These are phyloP conservation scores for Babylonia areolata DNA, from an alignment of 1,140 invertebrate genomes.

Conservation along the genomic window DNA sequence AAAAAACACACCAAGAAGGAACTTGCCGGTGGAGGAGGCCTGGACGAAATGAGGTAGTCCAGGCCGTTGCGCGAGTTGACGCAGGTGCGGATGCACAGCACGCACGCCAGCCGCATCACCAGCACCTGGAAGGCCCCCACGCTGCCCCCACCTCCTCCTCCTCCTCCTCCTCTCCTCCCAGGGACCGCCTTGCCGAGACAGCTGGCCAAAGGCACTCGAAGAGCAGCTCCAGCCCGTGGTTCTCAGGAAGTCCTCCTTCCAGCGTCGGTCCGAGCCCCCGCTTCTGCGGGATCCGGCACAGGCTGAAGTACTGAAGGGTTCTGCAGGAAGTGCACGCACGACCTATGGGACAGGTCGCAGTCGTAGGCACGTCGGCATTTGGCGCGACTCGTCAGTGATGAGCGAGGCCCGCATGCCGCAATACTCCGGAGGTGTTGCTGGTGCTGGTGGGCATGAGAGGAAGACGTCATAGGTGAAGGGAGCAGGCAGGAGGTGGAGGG, in stretches of 20 bases:
- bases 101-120: constrained; percentile 72
- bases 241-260: constrained; percentile 77
- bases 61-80: constrained; percentile 77
- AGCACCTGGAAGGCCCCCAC: constrained; percentile 27
- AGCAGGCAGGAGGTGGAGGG: not conserved
- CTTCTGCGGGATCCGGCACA: constrained; percentile 55
- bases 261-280: constrained; percentile 60
- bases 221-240: constrained; percentile 74
- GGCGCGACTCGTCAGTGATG: constrained; percentile 52
- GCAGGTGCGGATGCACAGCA: constrained; percentile 76
- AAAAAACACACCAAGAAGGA: constrained; percentile 59
- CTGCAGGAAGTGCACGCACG: constrained; percentile 52
- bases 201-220: constrained; percentile 75
- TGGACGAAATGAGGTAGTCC: constrained; percentile 56
- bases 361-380: constrained; percentile 52
- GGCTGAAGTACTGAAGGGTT: constrained; percentile 52
- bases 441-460: constrained; percentile 3
- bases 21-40: constrained; percentile 49
- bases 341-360: constrained; percentile 49
- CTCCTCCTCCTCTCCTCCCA: too few species aligned
- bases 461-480: not conserved
- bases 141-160: too few species aligned
- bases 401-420: constrained; percentile 39
- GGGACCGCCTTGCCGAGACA: constrained; percentile 46
- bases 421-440: too few species aligned